Conservation (phyloP, 2,113 vertebrate species). For the Triplophysa siluroides region DNA sequence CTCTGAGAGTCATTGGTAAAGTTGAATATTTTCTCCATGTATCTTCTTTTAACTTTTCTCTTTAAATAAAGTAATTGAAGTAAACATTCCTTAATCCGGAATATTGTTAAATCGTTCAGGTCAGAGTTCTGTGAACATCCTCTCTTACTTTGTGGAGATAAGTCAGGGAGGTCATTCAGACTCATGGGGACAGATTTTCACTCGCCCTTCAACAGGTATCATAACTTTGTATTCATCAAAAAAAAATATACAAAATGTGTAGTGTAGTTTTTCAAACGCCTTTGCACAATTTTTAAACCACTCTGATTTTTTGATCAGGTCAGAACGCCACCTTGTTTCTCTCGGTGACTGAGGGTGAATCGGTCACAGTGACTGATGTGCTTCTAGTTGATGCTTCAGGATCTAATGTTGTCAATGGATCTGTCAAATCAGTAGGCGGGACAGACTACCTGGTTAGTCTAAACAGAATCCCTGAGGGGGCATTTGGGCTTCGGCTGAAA, state of each 20-base stretch:
- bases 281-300: not conserved
- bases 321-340: not conserved
- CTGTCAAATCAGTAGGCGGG: not conserved
- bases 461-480: not conserved
- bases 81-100: too few relatives aligned
- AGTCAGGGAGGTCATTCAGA: constrained; percentile 44
- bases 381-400: not conserved
- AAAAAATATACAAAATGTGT: too few relatives aligned
- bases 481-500: not conserved
- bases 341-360: not conserved
- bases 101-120: constrained; percentile 47
- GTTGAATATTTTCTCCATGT: too few relatives aligned
- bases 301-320: not conserved
- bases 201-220: constrained; percentile 9
- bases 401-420: not conserved
- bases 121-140: constrained; percentile 63
- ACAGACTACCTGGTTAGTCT: not conserved
- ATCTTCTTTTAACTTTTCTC: too few relatives aligned
- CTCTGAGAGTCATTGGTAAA: constrained; percentile 65
- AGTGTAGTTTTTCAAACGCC: not conserved
- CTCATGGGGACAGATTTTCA: constrained; percentile 46
- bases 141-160: constrained; percentile 63
- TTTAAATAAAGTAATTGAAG: too few relatives aligned
- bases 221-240: too few relatives aligned
- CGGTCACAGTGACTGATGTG: not conserved